Evolutionary conservation across 2,797 vertebrate species (phyloP), one percentile per base, ranked within the genome.

Genomic region (Amblyopsis hoosieri): DNA sequence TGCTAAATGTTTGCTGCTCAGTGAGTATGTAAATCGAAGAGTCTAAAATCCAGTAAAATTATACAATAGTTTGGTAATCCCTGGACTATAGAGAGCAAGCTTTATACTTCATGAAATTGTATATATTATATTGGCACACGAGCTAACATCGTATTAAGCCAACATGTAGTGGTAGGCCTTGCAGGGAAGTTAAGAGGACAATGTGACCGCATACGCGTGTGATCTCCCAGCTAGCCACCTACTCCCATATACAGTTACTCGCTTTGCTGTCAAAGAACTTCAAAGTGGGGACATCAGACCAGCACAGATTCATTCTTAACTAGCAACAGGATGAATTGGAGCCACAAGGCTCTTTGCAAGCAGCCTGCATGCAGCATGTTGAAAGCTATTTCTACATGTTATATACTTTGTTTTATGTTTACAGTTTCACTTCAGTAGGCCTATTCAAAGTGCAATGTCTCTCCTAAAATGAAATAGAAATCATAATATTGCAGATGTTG

Each of bases 171-270:
- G 79, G 75, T 69, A 66, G 63, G 70, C 75, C 86, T 87, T 89
- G 86, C 82, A 75, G 61, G 62, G 60, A 88, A 87, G 90, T 90
- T 80, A 87, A 76, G 74, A 76, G 78, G 76, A 72, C 80, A 81
- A 82, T 69, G 74, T 78, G 83, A 83, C 72, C 70, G 42, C 76
- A 73, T 76, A 72, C 72, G 75, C 55, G 63, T 69, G 80, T 76
- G 74, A 85, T 85, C 76, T 85, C 68, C 53, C 31, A 60, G 69
- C 71, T 61, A 45, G 57, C 66, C 71, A 19, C 31, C 42, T 13
- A 60, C 62, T 77, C 71, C 62, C 78, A 66, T 79, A 69, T 81
- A 57, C 64, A 64, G 71, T 83, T 82, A 75, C 68, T 59, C 71
- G 62, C 63, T 62, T 60, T 11, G 37, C 67, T 82, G 60, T 55